Evolutionary conservation across 2,113 vertebrate species (phyloP).

Genomic region (Microcebus tavaratra): DNA sequence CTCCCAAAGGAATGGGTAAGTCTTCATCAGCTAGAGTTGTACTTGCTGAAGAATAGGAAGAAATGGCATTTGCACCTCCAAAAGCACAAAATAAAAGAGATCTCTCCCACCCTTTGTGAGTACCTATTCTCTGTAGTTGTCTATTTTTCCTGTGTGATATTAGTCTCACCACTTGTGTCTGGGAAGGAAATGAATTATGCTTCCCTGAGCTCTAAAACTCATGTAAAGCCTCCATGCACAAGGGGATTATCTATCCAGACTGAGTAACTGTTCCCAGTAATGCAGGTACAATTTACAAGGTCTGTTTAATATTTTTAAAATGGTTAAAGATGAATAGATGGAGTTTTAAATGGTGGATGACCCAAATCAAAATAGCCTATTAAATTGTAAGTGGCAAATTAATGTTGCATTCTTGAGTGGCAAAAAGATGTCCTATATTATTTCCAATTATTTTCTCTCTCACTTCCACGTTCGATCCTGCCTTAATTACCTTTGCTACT

Average conservation of each 20-base stretch:
- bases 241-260: not conserved
- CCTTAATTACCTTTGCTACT: not conserved
- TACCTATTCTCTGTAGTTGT: not conserved
- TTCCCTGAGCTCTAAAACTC: not conserved
- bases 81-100: not conserved
- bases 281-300: not conserved
- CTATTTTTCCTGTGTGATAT: not conserved
- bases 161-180: not conserved
- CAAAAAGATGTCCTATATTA: not conserved
- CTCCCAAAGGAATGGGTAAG: not conserved
- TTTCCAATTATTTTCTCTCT: not conserved
- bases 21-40: not conserved
- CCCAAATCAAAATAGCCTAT: not conserved
- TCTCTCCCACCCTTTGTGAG: not conserved
- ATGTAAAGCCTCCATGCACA: not conserved
- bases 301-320: not conserved
- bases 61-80: not conserved
- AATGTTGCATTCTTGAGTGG: not conserved
- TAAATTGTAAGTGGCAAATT: not conserved
- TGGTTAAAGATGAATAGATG: not conserved
- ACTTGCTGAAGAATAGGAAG: not conserved
- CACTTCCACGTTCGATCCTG: not conserved
- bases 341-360: not conserved
- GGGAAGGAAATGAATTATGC: not conserved
- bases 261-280: not conserved